Percentiles rank a stretch among this genome's conserved stretches.
Conservation (phyloP, 2,888 invertebrate genomes). For the Galeruca laticollis region DNA sequence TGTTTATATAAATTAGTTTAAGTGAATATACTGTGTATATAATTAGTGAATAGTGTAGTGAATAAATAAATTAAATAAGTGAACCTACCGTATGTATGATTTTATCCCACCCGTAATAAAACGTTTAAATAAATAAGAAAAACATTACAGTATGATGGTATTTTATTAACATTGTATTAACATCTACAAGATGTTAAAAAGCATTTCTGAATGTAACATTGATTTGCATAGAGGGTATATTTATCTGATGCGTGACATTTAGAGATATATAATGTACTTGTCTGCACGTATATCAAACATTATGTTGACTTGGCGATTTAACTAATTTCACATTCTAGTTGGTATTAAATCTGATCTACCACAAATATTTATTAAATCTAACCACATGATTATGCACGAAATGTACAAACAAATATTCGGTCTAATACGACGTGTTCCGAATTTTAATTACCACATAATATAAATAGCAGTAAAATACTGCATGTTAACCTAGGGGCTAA, state of each 20-base stretch:
- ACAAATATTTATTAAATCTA: slow-evolving; percentile 14
- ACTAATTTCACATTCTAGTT: not conserved
- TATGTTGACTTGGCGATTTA: not conserved
- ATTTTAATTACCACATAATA: slow-evolving; percentile 9
- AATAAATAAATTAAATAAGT: too few relatives aligned
- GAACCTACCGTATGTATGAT: too few relatives aligned
- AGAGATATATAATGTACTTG: not conserved
- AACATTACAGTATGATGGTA: too few relatives aligned
- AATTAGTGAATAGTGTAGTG: too few relatives aligned
- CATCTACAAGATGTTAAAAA: too few relatives aligned
- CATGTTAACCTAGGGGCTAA: not conserved
- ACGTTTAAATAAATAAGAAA: too few relatives aligned
- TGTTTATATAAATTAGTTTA: too few relatives aligned
- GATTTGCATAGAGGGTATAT: too few relatives aligned
- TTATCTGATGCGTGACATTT: not conserved
- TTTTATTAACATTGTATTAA: too few relatives aligned
- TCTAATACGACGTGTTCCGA: slow-evolving; percentile 16
- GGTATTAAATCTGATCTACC: slow-evolving; percentile 13
- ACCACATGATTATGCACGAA: slow-evolving; percentile 20
- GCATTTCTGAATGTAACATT: too few relatives aligned
- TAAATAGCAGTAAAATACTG: not conserved
- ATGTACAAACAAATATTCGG: slow-evolving; percentile 18
- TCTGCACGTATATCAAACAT: not conserved
- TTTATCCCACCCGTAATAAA: too few relatives aligned
- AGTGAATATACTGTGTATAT: too few relatives aligned